Base-by-base conservation (phyloP, 2,113 vertebrate species). In the Myotis lucifugus region DNA sequence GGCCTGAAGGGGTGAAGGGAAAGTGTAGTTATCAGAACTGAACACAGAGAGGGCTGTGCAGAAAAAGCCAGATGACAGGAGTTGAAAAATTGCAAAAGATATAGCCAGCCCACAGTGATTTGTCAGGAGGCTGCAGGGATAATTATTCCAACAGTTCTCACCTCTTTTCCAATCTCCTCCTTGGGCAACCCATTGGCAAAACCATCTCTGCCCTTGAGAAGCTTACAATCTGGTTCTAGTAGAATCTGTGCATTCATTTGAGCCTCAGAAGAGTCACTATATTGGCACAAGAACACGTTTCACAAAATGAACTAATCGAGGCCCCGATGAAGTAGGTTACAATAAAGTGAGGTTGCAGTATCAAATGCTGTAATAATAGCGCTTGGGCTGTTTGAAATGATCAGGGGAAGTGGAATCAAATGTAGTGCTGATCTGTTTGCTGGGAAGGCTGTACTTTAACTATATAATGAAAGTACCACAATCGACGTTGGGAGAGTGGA, bases 381-480 rank as follows among this genome's bases (percentile, higher is more conserved):
- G 25, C 61, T 69, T 48, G 66, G 15, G 73, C 88, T 40, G 8
- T 85, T 54, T 61, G 59, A 32, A 90, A 59, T 37, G 46, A 48
- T 46, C 25, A 15, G 12, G 18, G 64, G 46, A 85, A 78, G 27
- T 66, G 73, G 83, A 96, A 56, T 67, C 79, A 78, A 73, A 40
- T 25, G 67, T 9, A n/a, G 8, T 11, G 37, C 81, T 89, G 64
- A 87, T 78, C 54, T 77, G 40, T 79, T 90, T 93, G 56, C 93
- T 92, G 82, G 81, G 74, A 94, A 95, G 90, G 66, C 54, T 67
- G 72, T 84, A 9, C 85, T 90, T 95, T 90, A 82, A 86, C 95
- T 97, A 12, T 61, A 61, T 61, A 96, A 94, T 54, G 85, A 94
- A 92, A 97, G 91, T 29, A 29, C 87, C 88, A 91, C 74, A 32